Evolutionary conservation across 2,888 invertebrate species (phyloP).

Genomic region (Tetragnatha montana): DNA sequence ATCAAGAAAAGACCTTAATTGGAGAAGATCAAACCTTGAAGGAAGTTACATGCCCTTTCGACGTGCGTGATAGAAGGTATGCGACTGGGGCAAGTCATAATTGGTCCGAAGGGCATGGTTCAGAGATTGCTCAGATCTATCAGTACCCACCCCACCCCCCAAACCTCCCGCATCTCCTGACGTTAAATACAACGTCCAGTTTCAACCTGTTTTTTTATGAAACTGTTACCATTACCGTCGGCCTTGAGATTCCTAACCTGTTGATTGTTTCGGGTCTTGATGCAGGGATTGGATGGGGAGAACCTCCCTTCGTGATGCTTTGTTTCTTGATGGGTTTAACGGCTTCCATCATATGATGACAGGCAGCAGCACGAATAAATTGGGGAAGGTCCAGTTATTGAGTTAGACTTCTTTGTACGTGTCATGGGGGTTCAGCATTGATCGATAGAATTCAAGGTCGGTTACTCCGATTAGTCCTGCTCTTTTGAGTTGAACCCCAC

Average conservation of each 20-base stretch:
- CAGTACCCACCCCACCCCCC: neutral
- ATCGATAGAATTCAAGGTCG: too few species aligned
- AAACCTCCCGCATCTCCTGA: slow-evolving; percentile 26
- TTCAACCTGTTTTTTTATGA: neutral
- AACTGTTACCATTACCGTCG: slow-evolving; percentile 28
- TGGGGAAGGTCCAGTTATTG: too few species aligned
- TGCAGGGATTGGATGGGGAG: neutral
- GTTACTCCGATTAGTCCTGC: too few species aligned
- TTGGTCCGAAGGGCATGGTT: slow-evolving; percentile 31
- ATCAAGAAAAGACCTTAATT: too few species aligned
- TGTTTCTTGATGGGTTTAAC: slow-evolving; percentile 11
- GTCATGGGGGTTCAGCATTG: too few species aligned
- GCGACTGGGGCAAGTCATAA: neutral
- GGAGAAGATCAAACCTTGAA: too few species aligned
- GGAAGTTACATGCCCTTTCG: too few species aligned
- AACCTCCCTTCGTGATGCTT: neutral
- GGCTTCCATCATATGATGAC: slow-evolving; percentile 16
- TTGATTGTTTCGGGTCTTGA: slow-evolving; percentile 30
- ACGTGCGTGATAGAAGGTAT: neutral
- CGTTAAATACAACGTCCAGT: slow-evolving; percentile 43
- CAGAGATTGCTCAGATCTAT: slow-evolving; percentile 7
- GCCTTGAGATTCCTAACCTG: slow-evolving; percentile 53
- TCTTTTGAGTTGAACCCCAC: too few species aligned
- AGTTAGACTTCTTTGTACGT: too few species aligned
- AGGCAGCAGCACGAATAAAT: too few species aligned